phyloP scores from a whole-genome alignment of 2,113 vertebrate genomes.

The Xerus inauris region DNA sequence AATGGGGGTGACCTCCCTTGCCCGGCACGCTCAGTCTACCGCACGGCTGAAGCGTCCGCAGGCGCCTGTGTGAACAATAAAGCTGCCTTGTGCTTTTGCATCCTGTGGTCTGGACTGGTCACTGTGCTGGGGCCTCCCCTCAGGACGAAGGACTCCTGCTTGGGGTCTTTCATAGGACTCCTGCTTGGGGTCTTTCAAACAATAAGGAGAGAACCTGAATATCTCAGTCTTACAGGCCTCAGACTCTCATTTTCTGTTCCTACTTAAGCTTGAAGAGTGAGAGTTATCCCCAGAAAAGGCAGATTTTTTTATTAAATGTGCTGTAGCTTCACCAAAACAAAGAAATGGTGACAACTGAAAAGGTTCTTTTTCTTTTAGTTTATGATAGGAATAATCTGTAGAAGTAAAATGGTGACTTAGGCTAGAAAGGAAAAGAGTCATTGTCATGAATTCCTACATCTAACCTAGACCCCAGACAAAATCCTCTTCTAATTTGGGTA shows the following conservation, averaged over 20 bases:
- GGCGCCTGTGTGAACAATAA: no score
- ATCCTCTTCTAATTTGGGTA: background rate
- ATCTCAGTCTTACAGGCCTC: background rate
- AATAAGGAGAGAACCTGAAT: background rate
- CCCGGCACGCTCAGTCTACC: no score
- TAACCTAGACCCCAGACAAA: background rate
- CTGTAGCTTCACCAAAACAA: background rate
- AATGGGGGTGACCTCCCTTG: no score
- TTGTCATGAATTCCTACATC: background rate
- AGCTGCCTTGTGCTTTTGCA: no score
- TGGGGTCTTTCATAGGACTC: no score
- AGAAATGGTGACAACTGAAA: background rate
- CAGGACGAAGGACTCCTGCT: no score
- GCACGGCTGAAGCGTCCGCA: no score
- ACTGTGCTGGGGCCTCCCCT: no score
- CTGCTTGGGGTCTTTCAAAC: no score
- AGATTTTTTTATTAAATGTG: background rate
- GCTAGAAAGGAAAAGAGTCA: background rate
- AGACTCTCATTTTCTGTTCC: background rate
- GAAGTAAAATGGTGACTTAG: background rate
- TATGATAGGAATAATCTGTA: background rate
- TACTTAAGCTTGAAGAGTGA: background rate
- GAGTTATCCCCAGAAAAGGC: background rate
- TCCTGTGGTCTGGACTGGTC: no score
- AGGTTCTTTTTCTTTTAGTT: background rate